Evolutionary conservation across 2,888 invertebrate species (phyloP), one percentile per base, ranked within the genome.

Genomic region (Heliconius ismenius): DNA sequence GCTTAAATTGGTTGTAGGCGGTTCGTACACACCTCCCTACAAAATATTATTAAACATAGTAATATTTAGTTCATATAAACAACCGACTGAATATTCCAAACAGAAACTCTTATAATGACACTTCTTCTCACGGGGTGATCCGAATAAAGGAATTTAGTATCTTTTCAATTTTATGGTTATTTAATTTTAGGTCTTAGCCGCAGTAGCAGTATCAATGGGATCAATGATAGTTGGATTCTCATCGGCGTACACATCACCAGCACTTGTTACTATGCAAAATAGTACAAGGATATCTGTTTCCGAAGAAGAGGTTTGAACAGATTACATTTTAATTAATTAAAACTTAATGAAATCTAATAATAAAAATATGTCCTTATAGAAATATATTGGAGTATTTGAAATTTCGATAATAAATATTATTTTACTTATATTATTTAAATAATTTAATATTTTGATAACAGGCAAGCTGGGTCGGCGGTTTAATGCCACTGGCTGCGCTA

Each of bases 191-290:
- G 95, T 98, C 63, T 87, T 98, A 79, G 98, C 98, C 49, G 97
- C 98, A 0, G 93, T 98, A 15, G 96, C 97, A 60, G 98, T 98
- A 10, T 98, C 98, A 0, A 89, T 98, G 88, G 98, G 98, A 15
- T 98, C 98, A 11, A 95, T 98, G 95, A 96, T 97, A 32, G 97
- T 98, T 79, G 98, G 98, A 11, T 98, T 97, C 87, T 95, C 97
- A 39, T 96, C 97, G 36, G 97, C 97, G n/a, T 98, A 97, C 86
- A 98, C 98, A 0, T 97, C 98, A 4, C 98, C 98, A 62, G 98
- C 98, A n/a, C 92, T 97, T 39, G 95, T 95, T 11, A 97, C 97
- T 0, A 96, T 98, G 96, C 85, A 86, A 79, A 93, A 95, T 76
- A 95, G 95, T 79, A 95, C 95, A 32, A 84, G 83, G 21, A 95